Conservation (phyloP, 2,113 vertebrate species). For the Hiodon tergisus region DNA sequence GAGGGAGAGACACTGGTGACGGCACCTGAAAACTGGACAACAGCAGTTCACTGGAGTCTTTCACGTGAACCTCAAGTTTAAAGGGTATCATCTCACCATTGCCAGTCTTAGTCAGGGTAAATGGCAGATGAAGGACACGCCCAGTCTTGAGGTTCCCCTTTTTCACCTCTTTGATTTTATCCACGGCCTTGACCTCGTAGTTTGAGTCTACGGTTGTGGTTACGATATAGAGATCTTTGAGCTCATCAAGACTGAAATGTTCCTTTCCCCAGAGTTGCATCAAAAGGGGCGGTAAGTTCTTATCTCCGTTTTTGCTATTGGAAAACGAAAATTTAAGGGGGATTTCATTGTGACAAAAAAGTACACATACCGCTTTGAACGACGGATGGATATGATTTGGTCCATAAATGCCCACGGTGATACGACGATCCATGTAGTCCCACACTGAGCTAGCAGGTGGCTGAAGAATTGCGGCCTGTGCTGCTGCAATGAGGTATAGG, state of each 20-base stretch:
- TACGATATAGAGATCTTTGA: conserved; percentile 69
- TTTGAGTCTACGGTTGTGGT: conserved; percentile 61
- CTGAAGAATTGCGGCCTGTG: conserved; percentile 68
- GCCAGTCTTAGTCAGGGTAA: conserved; percentile 63
- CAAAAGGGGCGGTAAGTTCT: conserved; percentile 76
- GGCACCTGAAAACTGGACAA: conserved; percentile 67
- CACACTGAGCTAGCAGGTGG: conserved; percentile 68
- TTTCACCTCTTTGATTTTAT: conserved; percentile 71
- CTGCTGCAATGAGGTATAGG: conserved; percentile 74
- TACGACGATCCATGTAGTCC: conserved; percentile 71
- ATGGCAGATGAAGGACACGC: conserved; percentile 65
- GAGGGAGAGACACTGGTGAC: conserved; percentile 74
- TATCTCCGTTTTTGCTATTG: conserved; percentile 71
- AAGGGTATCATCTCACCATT: conserved; percentile 69
- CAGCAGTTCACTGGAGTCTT: conserved; percentile 46
- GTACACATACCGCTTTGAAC: conserved; percentile 76
- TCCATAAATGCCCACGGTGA: conserved; percentile 83
- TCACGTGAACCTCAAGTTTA: conserved; percentile 68
- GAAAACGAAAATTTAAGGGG: conserved; percentile 78
- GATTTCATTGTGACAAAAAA: conserved; percentile 80
- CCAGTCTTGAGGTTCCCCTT: conserved; percentile 70
- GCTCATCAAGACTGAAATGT: conserved; percentile 66
- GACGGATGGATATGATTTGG: conserved; percentile 88
- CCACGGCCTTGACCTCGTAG: conserved; percentile 72
- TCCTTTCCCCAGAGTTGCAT: conserved; percentile 93